Conservation (phyloP, 2,797 vertebrate genomes). For the Sebastes diploproa region DNA sequence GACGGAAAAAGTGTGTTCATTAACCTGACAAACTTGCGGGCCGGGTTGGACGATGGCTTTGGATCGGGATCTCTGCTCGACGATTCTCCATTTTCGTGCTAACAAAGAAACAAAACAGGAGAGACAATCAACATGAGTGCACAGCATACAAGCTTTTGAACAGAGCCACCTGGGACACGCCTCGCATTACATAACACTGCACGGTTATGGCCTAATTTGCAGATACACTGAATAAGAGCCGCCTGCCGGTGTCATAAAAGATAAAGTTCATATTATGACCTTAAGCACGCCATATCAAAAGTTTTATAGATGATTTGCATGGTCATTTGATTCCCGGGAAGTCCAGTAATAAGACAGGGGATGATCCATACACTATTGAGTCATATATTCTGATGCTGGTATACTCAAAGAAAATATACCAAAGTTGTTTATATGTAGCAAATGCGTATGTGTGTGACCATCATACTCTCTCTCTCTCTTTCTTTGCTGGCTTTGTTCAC, state of each 20-base stretch:
- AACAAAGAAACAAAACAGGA: slow-evolving; percentile 43
- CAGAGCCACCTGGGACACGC: slow-evolving; percentile 43
- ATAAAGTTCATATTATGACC: slow-evolving; percentile 57
- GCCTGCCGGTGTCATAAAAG: slow-evolving; percentile 43
- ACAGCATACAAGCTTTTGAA: slow-evolving; percentile 13
- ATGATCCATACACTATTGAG: not conserved
- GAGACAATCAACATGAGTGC: slow-evolving; percentile 16
- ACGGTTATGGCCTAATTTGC: slow-evolving; percentile 34
- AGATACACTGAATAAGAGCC: not conserved
- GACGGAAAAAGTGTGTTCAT: not conserved
- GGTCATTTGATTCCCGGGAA: slow-evolving; percentile 5
- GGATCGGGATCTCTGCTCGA: slow-evolving; percentile 39
- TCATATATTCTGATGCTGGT: not conserved
- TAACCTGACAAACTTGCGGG: slow-evolving; percentile 83
- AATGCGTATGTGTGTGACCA: not conserved
- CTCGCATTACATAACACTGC: slow-evolving; percentile 48
- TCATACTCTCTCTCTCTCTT: not conserved
- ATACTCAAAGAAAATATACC: not conserved
- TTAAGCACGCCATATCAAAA: slow-evolving; percentile 46
- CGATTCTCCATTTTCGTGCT: slow-evolving; percentile 63
- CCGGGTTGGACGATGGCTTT: slow-evolving; percentile 31
- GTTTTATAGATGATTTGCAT: slow-evolving; percentile 58
- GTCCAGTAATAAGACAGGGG: not conserved
- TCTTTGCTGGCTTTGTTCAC: not conserved
- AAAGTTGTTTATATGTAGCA: not conserved